Percentiles rank a stretch among this genome's conserved stretches.
phyloP scores from a whole-genome alignment of 2,113 vertebrate genomes.

The Platichthys flesus region DNA sequence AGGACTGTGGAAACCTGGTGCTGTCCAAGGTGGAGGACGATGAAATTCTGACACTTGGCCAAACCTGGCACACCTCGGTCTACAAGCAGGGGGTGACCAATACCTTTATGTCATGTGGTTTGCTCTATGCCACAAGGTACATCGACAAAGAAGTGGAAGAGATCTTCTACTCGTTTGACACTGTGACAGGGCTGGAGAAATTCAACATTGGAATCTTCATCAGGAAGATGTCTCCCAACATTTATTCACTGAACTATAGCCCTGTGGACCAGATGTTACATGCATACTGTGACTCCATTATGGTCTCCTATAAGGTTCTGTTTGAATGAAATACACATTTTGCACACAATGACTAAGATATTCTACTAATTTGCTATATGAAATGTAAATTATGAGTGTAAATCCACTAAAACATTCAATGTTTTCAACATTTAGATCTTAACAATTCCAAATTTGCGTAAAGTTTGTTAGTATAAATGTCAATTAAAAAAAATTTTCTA shows the following conservation, averaged over 20 bases:
- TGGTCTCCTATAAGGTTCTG: slow-evolving; percentile 69
- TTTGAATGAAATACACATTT: slow-evolving; percentile 37
- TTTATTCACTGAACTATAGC: slow-evolving; percentile 80
- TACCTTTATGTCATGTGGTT: slow-evolving; percentile 80
- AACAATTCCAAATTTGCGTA: no score
- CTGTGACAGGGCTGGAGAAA: slow-evolving; percentile 65
- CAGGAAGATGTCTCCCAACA: slow-evolving; percentile 74
- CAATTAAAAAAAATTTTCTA: no score
- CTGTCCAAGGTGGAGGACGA: slow-evolving; percentile 67
- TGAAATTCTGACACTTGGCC: slow-evolving; percentile 12
- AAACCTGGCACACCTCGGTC: slow-evolving; percentile 76
- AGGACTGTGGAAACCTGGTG: slow-evolving; percentile 77
- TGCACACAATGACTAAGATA: no score
- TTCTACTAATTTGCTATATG: no score
- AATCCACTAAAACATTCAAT: no score
- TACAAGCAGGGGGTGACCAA: slow-evolving; percentile 80
- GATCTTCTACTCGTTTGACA: slow-evolving; percentile 82
- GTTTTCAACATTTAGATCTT: no score
- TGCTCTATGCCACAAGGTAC: slow-evolving; percentile 80
- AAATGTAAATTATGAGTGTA: no score
- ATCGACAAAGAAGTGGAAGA: slow-evolving; percentile 68
- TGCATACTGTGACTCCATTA: slow-evolving; percentile 63
- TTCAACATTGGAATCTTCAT: slow-evolving; percentile 73
- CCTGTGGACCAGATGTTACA: slow-evolving; percentile 77
- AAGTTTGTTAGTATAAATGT: no score